Conservation (phyloP, 1,140 invertebrate genomes). For the Episyrphus balteatus region DNA sequence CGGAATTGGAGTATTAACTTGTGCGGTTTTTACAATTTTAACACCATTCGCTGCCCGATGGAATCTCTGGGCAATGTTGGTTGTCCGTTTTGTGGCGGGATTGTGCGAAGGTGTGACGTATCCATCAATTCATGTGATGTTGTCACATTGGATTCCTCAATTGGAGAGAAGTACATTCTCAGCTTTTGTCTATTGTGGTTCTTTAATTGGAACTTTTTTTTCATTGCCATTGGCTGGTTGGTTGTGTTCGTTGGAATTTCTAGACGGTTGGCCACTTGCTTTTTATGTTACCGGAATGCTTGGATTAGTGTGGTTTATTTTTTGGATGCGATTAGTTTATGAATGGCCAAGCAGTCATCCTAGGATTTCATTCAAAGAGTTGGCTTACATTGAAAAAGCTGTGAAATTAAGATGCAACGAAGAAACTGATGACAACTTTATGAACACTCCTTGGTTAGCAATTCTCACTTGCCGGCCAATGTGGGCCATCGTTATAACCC, state of each 20-base stretch:
- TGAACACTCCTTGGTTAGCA: slow-evolving; percentile 58
- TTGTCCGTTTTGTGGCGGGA: slow-evolving; percentile 70
- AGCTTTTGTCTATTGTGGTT: slow-evolving; percentile 66
- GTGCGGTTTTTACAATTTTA: slow-evolving; percentile 66
- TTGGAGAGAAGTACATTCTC: slow-evolving; percentile 70
- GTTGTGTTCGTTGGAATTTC: slow-evolving; percentile 54
- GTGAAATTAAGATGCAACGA: slow-evolving; percentile 35
- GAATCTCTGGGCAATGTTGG: slow-evolving; percentile 59
- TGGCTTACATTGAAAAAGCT: slow-evolving; percentile 52
- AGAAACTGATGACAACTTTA: too few species aligned
- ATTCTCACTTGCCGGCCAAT: slow-evolving; percentile 72
- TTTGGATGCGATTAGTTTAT: slow-evolving; percentile 61
- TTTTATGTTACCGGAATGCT: slow-evolving; percentile 68
- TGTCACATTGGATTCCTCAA: slow-evolving; percentile 71
- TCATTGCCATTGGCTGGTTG: slow-evolving; percentile 63
- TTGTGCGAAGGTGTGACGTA: slow-evolving; percentile 78
- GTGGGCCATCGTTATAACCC: slow-evolving; percentile 77
- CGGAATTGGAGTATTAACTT: slow-evolving; percentile 62
- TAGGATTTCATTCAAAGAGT: slow-evolving; percentile 58
- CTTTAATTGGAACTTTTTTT: slow-evolving; percentile 56
- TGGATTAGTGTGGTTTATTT: slow-evolving; percentile 70
- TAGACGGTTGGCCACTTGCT: slow-evolving; percentile 64
- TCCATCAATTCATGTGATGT: slow-evolving; percentile 71
- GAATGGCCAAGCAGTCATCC: slow-evolving; percentile 70
- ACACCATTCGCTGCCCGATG: slow-evolving; percentile 61